phyloP scores from a whole-genome alignment of 2,797 vertebrate species.

The Xiphophorus birchmanni region DNA sequence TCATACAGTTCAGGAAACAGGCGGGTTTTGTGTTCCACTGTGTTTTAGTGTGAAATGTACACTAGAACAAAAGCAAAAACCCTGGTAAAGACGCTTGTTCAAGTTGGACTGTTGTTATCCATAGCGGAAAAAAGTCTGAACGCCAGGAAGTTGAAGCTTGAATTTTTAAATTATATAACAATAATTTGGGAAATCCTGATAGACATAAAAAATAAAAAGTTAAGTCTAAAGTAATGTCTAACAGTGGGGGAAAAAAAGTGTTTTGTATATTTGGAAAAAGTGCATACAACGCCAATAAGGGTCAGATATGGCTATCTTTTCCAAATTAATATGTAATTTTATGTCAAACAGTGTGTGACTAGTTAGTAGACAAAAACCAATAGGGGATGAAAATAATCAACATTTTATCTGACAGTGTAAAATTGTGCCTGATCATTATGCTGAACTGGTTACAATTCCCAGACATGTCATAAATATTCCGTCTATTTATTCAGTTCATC shows the following conservation, averaged over 20 bases:
- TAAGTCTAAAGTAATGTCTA: neutral
- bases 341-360: neutral
- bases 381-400: neutral
- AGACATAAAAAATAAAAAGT: neutral
- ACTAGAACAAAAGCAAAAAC: neutral
- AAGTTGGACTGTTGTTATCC: neutral
- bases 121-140: neutral
- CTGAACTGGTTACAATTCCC: conserved; percentile 24
- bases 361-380: neutral
- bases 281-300: neutral
- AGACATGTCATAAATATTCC: conserved; percentile 13
- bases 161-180: neutral
- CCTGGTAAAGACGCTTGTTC: neutral
- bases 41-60: neutral
- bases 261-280: neutral
- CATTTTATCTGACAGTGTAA: neutral
- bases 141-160: neutral
- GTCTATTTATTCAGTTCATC: conserved; percentile 7
- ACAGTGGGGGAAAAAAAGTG: neutral
- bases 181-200: neutral
- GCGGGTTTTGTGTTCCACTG: neutral
- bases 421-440: conserved; percentile 10
- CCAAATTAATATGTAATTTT: neutral
- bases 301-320: neutral
- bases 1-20: neutral